Conservation (phyloP, 2,113 vertebrate genomes). For the Cyanoramphus novaezelandiae region DNA sequence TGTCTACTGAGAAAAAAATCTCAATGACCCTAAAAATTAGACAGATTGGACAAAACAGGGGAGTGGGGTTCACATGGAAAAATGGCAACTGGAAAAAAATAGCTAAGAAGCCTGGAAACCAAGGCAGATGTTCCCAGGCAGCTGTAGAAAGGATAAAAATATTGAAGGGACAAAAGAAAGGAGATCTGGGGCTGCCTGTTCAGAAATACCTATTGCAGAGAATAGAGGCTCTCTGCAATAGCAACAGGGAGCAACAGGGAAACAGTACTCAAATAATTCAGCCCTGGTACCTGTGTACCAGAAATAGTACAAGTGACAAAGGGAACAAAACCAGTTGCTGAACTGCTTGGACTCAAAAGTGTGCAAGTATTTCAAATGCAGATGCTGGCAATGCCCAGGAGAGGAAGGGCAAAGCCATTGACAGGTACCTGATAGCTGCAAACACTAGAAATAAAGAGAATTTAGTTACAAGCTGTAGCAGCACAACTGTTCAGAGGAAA, state of each 20-base stretch:
- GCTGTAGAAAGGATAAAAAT: neutral
- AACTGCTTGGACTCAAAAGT: neutral
- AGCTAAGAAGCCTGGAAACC: neutral
- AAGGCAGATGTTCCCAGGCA: neutral
- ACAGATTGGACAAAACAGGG: neutral
- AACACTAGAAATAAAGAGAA: neutral
- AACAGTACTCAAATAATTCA: neutral
- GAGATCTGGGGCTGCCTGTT: neutral
- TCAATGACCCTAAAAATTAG: neutral
- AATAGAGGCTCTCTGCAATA: neutral
- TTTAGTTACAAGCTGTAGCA: neutral
- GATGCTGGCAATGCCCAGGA: neutral
- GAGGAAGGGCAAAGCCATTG: neutral
- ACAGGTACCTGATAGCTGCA: neutral
- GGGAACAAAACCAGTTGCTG: neutral
- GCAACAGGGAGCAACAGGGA: neutral
- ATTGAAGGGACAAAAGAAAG: neutral
- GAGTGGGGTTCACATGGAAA: neutral
- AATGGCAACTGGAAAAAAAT: neutral
- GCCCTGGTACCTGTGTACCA: neutral
- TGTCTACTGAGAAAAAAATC: neutral
- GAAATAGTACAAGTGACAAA: neutral
- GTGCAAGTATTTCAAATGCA: neutral
- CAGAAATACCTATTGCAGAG: neutral
- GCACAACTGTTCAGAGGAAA: neutral